Conservation (phyloP, 2,888 invertebrate species). For the Sclerodermus sp. region DNA sequence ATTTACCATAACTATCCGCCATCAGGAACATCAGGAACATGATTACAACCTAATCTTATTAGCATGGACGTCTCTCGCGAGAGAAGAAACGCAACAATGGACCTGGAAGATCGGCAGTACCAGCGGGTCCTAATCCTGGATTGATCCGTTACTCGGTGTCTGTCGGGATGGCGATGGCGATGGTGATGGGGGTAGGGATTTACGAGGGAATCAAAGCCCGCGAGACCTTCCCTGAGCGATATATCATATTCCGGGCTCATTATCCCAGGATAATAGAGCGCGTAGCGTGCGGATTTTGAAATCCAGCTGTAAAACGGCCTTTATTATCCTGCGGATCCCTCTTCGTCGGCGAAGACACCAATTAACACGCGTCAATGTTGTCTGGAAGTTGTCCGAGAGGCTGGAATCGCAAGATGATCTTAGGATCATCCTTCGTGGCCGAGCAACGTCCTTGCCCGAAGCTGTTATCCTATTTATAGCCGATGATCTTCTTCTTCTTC, state of each 20-base stretch:
- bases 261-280: slow-evolving; percentile 18
- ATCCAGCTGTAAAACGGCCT: slow-evolving; percentile 14
- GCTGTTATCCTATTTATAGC: slow-evolving; percentile 54
- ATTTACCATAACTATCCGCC: no score
- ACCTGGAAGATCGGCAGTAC: no score
- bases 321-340: slow-evolving; percentile 16
- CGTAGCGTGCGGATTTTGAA: slow-evolving; percentile 13
- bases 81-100: no score
- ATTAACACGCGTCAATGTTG: slow-evolving; percentile 23
- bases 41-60: no score
- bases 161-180: no score
- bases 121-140: no score
- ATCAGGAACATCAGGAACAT: no score
- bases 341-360: slow-evolving; percentile 25
- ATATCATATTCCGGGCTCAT: slow-evolving; percentile 21
- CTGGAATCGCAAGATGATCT: slow-evolving; percentile 17
- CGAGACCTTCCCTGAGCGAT: background rate
- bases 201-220: background rate
- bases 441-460: slow-evolving; percentile 52
- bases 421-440: slow-evolving; percentile 28
- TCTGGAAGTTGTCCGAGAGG: slow-evolving; percentile 16
- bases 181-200: no score
- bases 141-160: slow-evolving; percentile 28
- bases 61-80: no score
- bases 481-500: slow-evolving; percentile 43